Percentiles rank a stretch among this genome's conserved stretches.
Conservation (phyloP, 2,797 vertebrate genomes). For the Periparus ater region DNA sequence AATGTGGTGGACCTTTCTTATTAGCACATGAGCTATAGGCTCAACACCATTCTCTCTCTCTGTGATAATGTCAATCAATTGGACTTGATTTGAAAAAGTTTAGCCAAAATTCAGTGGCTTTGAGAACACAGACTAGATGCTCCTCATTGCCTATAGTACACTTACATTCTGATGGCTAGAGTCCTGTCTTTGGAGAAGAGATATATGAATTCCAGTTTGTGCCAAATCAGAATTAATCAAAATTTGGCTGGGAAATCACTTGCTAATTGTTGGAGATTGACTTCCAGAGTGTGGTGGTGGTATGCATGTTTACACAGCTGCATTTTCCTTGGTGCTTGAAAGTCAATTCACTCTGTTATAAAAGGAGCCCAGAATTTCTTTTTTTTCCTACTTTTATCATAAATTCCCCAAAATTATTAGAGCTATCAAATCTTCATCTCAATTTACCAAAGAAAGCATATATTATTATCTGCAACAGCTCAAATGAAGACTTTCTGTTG, state of each 20-base stretch:
- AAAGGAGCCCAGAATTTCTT: neutral
- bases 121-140: neutral
- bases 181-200: neutral
- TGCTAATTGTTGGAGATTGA: neutral
- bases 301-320: neutral
- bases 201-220: neutral
- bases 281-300: neutral
- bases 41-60: neutral
- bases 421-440: neutral
- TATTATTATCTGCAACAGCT: neutral
- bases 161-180: neutral
- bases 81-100: neutral
- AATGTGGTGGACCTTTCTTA: neutral
- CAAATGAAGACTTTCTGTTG: neutral
- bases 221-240: neutral
- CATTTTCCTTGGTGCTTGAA: neutral
- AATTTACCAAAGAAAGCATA: neutral
- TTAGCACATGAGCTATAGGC: neutral
- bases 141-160: neutral
- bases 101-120: neutral
- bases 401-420: neutral
- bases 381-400: neutral
- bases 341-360: neutral
- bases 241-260: neutral
- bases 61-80: neutral